Evolutionary conservation across 2,797 vertebrate species (phyloP), one percentile per base, ranked within the genome.

Genomic region (Nannoperca obscura): DNA sequence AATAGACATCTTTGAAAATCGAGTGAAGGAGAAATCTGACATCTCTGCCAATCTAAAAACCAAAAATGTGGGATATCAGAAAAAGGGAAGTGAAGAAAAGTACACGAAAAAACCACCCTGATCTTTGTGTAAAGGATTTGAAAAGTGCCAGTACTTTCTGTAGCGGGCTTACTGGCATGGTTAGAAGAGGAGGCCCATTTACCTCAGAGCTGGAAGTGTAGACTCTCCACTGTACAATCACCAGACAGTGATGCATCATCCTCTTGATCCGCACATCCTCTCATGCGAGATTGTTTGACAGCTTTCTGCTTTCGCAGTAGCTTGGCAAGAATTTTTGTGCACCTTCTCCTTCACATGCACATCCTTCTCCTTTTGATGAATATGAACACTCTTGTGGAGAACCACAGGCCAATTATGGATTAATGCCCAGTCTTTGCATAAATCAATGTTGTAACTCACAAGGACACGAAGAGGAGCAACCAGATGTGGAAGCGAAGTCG

Each of bases 381-480:
- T 69, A 70, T 40, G 50, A 84, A 74, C 80, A 72, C 71, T 84
- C 66, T 73, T 68, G 66, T 59, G 81, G 65, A 80, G 75, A 88
- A 50, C 82, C 71, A 2, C 82, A 83, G 58, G 62, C 22, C 44
- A 12, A 54, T 83, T 59, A 63, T 85, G 83, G 82, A 90, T 65
- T 71, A 73, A 71, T 76, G 83, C 81, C 80, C 50, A 36, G 71
- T 52, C 40, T 76, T 81, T 84, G 62, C 75, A 78, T 89, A 85
- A 84, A 88, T 88, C 84, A 87, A 0, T 55, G 72, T 50, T 78
- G 57, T 80, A 79, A 83, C 38, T 88, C 78, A 80, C 49, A 71
- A 84, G 82, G 78, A 91, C 71, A 70, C 76, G 71, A 89, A 74
- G 77, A 91, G 52, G 64, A 89, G 62, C 74, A 76, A 42, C 85